Percentiles rank a stretch among this genome's conserved stretches.
Conservation (phyloP, 1,140 invertebrate genomes). For the Wiebesia pumilae region DNA sequence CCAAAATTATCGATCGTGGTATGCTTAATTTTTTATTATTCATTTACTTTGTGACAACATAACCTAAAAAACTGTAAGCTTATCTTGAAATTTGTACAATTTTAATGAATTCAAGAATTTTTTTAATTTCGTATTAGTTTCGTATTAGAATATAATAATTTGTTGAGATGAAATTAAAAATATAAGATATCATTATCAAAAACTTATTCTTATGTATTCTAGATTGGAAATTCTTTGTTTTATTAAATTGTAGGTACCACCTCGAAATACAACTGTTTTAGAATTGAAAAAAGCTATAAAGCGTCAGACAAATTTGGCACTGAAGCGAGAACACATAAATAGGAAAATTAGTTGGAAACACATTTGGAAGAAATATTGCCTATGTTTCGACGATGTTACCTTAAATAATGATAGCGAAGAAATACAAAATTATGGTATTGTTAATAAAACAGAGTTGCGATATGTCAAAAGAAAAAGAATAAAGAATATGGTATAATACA, state of each 20-base stretch:
- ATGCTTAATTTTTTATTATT: constrained; percentile 42
- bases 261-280: constrained; percentile 66
- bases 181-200: not conserved
- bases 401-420: constrained; percentile 64
- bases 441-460: constrained; percentile 64
- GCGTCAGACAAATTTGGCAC: constrained; percentile 65
- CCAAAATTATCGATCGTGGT: constrained; percentile 69
- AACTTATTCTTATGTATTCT: constrained; percentile 25
- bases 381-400: constrained; percentile 60
- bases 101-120: too few relatives aligned
- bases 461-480: constrained; percentile 65
- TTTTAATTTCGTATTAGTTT: too few relatives aligned
- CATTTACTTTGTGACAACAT: not conserved
- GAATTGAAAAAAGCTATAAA: constrained; percentile 71
- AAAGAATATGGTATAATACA: constrained; percentile 61
- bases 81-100: not conserved
- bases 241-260: constrained; percentile 65
- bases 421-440: constrained; percentile 69
- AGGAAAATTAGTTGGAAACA: constrained; percentile 73
- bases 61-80: constrained; percentile 2
- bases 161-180: too few relatives aligned
- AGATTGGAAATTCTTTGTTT: not conserved
- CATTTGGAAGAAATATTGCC: constrained; percentile 70
- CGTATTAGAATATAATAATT: too few relatives aligned
- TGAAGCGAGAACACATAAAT: constrained; percentile 66